phyloP scores from a whole-genome alignment of 2,113 vertebrate genomes.

The Dicentrarchus labrax region DNA sequence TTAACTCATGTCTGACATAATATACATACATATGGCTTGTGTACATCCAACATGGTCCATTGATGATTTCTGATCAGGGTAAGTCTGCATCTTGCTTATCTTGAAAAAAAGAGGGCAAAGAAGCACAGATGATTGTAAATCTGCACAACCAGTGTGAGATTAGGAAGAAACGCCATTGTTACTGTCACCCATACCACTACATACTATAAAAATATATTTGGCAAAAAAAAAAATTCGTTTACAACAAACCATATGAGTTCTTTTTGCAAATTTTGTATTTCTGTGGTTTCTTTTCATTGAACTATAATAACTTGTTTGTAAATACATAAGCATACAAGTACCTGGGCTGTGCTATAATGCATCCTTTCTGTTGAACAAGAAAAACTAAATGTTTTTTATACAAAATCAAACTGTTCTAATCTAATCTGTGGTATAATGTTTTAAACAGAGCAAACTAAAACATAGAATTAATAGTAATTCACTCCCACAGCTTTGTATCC shows the following conservation, averaged over 20 bases:
- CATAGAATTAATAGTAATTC: slow-evolving; percentile 6
- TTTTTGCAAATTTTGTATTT: slow-evolving; percentile 49
- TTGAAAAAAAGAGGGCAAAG: not conserved
- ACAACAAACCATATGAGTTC: not conserved
- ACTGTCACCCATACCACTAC: not conserved
- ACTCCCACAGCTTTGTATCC: slow-evolving; percentile 10
- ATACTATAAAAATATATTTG: not conserved
- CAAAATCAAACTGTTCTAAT: slow-evolving; percentile 5
- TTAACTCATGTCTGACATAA: slow-evolving; percentile 12
- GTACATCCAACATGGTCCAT: slow-evolving; percentile 36
- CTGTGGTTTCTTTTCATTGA: slow-evolving; percentile 21
- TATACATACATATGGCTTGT: slow-evolving; percentile 9
- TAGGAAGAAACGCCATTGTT: not conserved
- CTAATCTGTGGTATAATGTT: slow-evolving; percentile 6
- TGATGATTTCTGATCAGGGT: slow-evolving; percentile 62
- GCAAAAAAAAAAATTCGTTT: not conserved
- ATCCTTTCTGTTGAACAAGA: slow-evolving; percentile 3
- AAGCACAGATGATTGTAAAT: slow-evolving; percentile 52
- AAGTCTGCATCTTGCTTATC: slow-evolving; percentile 35
- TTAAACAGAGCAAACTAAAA: slow-evolving; percentile 31
- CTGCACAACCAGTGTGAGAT: not conserved
- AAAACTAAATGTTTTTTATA: slow-evolving; percentile 9
- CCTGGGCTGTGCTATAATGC: not conserved
- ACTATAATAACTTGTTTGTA: slow-evolving; percentile 28
- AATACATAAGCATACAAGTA: slow-evolving; percentile 24